A percentile compares a stretch with the other conserved stretches of the same genome.
These are phyloP conservation scores for Paragorgia papillata DNA, from an alignment of 92 coral and sea anemone species.

Conservation along the genomic window DNA sequence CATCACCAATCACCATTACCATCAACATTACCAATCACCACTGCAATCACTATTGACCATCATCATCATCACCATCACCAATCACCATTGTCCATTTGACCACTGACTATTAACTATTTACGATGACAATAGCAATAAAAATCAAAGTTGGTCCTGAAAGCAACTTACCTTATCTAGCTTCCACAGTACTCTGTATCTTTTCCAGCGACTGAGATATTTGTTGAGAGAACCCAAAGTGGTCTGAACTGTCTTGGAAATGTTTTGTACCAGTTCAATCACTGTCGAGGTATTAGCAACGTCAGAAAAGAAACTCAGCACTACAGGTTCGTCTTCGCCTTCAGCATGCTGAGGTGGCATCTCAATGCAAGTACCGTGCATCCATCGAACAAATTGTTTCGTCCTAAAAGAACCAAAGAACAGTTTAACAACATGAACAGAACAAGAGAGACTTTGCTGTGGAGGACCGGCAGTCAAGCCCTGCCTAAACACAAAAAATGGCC, in stretches of 20 bases:
- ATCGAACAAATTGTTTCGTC: constrained; percentile 91
- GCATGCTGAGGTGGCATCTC: constrained; percentile 99
- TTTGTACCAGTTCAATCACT: constrained; percentile 85
- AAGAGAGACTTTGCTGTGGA: no score
- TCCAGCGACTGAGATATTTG: constrained; percentile 93
- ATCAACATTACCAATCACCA: no score
- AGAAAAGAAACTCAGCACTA: constrained; percentile 92
- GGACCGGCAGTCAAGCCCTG: no score
- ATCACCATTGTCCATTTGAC: no score
- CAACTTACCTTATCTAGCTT: constrained; percentile 90
- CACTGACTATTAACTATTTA: no score
- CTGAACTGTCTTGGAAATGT: constrained; percentile 86
- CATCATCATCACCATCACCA: no score
- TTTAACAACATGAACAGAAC: neutral
- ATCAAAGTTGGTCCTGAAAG: no score
- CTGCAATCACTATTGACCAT: no score
- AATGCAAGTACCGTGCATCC: constrained; percentile 98
- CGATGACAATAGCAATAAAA: no score
- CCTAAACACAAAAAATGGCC: no score
- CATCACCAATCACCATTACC: no score
- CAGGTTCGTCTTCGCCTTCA: constrained; percentile 99
- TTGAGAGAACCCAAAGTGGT: constrained; percentile 79
- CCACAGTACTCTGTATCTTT: constrained; percentile 93
- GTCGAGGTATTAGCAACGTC: constrained; percentile 91
- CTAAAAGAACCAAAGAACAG: constrained; percentile 43